Conservation (phyloP, 2,888 invertebrate species). For the Dynastes maya region DNA sequence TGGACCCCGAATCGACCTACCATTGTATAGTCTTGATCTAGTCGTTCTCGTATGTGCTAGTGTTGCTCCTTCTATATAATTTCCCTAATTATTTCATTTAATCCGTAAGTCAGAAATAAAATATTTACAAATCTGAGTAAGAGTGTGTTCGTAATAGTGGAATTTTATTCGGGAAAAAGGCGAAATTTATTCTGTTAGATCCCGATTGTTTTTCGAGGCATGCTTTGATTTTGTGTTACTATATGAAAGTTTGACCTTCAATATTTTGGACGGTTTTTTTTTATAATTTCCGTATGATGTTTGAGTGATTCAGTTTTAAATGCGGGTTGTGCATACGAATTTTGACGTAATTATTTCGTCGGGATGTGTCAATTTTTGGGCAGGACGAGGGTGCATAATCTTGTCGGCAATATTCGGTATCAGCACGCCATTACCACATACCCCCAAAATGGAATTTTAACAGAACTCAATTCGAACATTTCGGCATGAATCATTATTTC, state of each 20-base stretch:
- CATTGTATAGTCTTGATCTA: constrained; percentile 68
- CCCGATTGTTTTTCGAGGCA: constrained; percentile 34
- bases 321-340: constrained; percentile 34
- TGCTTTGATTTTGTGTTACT: constrained; percentile 54
- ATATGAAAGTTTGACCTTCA: constrained; percentile 60
- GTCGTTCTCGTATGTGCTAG: constrained; percentile 65
- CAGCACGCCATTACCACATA: constrained; percentile 31
- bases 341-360: constrained; percentile 47
- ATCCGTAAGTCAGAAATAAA: constrained; percentile 63
- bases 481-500: constrained; percentile 27
- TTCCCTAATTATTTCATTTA: constrained; percentile 64
- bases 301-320: constrained; percentile 45
- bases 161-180: constrained; percentile 13
- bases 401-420: constrained; percentile 40
- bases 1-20: constrained; percentile 68
- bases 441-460: constrained; percentile 23
- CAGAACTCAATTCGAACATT: constrained; percentile 9
- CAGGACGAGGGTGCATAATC: constrained; percentile 45
- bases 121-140: constrained; percentile 28
- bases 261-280: constrained; percentile 51
- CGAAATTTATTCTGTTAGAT: constrained; percentile 5
- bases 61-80: constrained; percentile 63
- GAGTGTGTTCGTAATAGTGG: constrained; percentile 18
- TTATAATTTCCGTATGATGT: constrained; percentile 46
- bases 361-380: constrained; percentile 48